These are phyloP conservation scores for Strigamia maritima DNA, from an alignment of 2,888 invertebrate species.

Conservation along the genomic window DNA sequence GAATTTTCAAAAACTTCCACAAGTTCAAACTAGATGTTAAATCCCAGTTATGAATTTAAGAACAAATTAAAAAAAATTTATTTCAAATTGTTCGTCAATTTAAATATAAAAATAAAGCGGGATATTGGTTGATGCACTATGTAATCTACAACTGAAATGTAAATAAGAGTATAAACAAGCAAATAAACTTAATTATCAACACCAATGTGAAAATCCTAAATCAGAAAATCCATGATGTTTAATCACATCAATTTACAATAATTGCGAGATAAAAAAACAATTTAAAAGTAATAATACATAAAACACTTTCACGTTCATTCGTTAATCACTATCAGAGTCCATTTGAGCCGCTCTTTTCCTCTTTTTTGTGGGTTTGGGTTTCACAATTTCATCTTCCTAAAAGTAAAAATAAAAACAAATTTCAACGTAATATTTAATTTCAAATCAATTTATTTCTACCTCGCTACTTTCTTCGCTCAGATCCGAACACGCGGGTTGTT, in stretches of 20 bases:
- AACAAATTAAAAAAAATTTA: too few relatives aligned
- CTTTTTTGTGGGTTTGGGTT: slow-evolving; percentile 85
- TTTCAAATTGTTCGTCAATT: too few relatives aligned
- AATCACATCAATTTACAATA: background rate
- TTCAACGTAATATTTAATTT: background rate
- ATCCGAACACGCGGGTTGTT: slow-evolving; percentile 60
- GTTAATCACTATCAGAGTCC: slow-evolving; percentile 82
- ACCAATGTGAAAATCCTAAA: background rate
- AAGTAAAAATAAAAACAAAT: background rate
- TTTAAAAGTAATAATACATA: background rate
- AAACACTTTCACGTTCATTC: background rate
- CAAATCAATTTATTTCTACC: background rate
- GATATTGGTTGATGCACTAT: too few relatives aligned
- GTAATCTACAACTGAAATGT: background rate
- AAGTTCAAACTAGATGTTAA: too few relatives aligned
- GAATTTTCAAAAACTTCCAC: too few relatives aligned
- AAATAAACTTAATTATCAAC: background rate
- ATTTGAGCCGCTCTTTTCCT: slow-evolving; percentile 71
- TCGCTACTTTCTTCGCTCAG: slow-evolving; percentile 70
- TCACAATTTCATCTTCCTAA: slow-evolving; percentile 79
- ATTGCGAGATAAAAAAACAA: background rate
- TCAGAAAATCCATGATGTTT: too few relatives aligned
- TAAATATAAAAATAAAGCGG: too few relatives aligned
- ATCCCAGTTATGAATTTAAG: too few relatives aligned
- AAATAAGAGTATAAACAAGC: background rate